phyloP scores from a whole-genome alignment of 2,113 vertebrate species.

The Crotalus horridus region DNA sequence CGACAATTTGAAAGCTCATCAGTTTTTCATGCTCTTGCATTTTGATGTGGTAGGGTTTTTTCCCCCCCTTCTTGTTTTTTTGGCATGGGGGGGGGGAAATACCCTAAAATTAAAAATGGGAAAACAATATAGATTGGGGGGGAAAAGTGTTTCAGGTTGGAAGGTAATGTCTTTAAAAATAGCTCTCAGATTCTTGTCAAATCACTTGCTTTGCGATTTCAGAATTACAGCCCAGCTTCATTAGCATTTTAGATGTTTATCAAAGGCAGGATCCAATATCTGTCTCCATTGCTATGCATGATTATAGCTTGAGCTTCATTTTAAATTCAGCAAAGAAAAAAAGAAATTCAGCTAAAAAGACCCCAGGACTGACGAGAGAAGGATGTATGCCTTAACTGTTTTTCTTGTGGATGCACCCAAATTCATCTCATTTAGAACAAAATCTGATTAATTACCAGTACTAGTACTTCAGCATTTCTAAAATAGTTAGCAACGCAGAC shows the following conservation, averaged over 20 bases:
- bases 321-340: slow-evolving; percentile 67
- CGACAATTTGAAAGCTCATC: slow-evolving; percentile 97
- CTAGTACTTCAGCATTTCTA: slow-evolving; percentile 63
- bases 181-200: slow-evolving; percentile 76
- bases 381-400: slow-evolving; percentile 64
- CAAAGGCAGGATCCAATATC: slow-evolving; percentile 74
- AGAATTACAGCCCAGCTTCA: slow-evolving; percentile 67
- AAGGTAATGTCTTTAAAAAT: slow-evolving; percentile 64
- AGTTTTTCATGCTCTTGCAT: slow-evolving; percentile 84
- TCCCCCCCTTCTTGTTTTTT: slow-evolving; percentile 60
- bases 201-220: slow-evolving; percentile 72
- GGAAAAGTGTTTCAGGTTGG: slow-evolving; percentile 72
- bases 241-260: slow-evolving; percentile 86
- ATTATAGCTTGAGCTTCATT: slow-evolving; percentile 77
- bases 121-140: slow-evolving; percentile 67
- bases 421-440: slow-evolving; percentile 77
- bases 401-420: slow-evolving; percentile 66
- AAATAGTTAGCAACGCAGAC: slow-evolving; percentile 58
- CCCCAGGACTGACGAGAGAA: slow-evolving; percentile 65
- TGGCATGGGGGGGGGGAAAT: slow-evolving; percentile 44
- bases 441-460: slow-evolving; percentile 74
- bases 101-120: slow-evolving; percentile 55
- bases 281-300: slow-evolving; percentile 71
- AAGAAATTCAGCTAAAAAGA: slow-evolving; percentile 34
- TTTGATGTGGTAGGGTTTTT: slow-evolving; percentile 81